Evolutionary conservation across 2,113 vertebrate species (phyloP), one percentile per base, ranked within the genome.

Genomic region (Triplophysa rosa): DNA sequence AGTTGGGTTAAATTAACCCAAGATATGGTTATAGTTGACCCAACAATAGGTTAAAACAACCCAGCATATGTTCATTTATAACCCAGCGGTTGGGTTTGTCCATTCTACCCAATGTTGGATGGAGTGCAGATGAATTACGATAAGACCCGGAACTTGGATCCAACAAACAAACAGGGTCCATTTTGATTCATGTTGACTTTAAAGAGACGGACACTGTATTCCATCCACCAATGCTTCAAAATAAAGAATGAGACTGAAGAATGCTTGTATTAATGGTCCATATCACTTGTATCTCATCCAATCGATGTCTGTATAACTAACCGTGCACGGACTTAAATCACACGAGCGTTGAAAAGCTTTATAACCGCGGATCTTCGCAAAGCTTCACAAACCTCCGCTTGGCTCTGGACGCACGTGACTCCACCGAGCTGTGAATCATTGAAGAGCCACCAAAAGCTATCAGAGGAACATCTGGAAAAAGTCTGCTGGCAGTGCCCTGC

Each of bases 401-500:
- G 61, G 26, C 24, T 49, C 26, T 40, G 54, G 40, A 63, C 24
- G 8, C 11, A 23, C 9, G 11, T 13, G 54, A 0, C 2, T 8
- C 61, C 40, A 54, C n/a, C 74, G 26, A 68, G 49, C 23, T 19
- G 42, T 24, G 19, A 17, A 12, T 21, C 49, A 77, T 42, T 59
- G 45, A 73, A 66, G 49, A 72, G 49, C 78, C 68, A 80, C 49
- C 47, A 69, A 63, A 26, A 59, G 42, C 42, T 23, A 58, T 56
- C 33, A 24, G 73, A 37, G 37, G 54, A 33, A 72, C 12, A 77
- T 63, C 74, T 78, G 49, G 47, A 59, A 80, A 73, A 71, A 45
- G 21, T n/a, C 29, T 77, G 73, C 79, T 87, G 86, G 87, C 77
- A 77, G 67, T 82, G 64, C 80, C 87, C 83, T 83, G 82, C 88